Evolutionary conservation across 2,113 vertebrate genomes (phyloP).

Genomic region (Chinchilla lanigera): DNA sequence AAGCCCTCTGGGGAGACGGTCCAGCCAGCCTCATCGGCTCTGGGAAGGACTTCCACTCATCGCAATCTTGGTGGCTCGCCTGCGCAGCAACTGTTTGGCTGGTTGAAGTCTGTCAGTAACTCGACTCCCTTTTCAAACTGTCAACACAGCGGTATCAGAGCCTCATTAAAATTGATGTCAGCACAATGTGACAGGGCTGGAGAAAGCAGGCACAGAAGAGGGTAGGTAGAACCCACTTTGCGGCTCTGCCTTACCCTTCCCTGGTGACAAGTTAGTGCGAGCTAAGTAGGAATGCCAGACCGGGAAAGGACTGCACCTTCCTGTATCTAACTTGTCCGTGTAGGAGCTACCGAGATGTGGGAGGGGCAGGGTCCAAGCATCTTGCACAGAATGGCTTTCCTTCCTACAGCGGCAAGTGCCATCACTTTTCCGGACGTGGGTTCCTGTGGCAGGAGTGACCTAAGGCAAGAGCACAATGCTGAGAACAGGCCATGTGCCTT

Average conservation of each 20-base stretch:
- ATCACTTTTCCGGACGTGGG: neutral
- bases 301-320: neutral
- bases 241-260: neutral
- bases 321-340: neutral
- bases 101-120: conserved; percentile 56
- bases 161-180: conserved; percentile 70
- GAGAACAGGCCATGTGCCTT: neutral
- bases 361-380: no score
- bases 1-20: neutral
- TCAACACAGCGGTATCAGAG: conserved; percentile 59
- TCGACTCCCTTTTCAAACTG: conserved; percentile 58
- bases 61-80: conserved; percentile 28
- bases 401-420: neutral
- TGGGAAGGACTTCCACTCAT: conserved; percentile 32
- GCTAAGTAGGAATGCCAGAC: neutral
- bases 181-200: conserved; percentile 20
- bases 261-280: neutral
- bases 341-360: no score
- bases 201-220: conserved; percentile 30
- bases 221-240: neutral
- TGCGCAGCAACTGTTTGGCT: conserved; percentile 34
- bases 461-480: neutral
- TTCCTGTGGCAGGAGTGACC: neutral
- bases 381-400: neutral
- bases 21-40: conserved; percentile 40